These are phyloP conservation scores for Fregetta grallaria DNA, from an alignment of 2,113 vertebrate genomes.

Conservation along the genomic window DNA sequence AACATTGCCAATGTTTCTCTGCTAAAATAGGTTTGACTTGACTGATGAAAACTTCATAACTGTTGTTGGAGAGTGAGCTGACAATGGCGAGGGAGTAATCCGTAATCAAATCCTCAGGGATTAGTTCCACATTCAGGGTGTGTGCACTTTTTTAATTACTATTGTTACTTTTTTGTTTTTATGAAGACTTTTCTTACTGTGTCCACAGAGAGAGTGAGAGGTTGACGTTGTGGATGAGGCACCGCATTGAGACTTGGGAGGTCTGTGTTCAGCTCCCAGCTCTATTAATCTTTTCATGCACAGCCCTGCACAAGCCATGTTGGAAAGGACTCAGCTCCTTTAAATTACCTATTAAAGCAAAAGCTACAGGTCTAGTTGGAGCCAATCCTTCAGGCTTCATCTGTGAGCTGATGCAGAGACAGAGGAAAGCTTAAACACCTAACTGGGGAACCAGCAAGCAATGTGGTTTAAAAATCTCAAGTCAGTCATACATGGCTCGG, in stretches of 20 bases:
- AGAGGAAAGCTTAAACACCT: not conserved
- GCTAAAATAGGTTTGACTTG: not conserved
- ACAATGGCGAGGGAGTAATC: not conserved
- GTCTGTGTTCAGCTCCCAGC: not conserved
- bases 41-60: not conserved
- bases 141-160: not conserved
- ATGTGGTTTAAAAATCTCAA: not conserved
- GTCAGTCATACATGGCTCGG: accelerated
- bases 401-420: not conserved
- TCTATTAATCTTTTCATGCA: not conserved
- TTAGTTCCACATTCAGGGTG: not conserved
- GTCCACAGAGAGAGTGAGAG: not conserved
- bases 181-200: not conserved
- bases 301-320: not conserved
- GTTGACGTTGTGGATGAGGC: not conserved
- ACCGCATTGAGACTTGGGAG: accelerated
- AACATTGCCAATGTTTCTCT: not conserved
- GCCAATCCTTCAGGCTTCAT: not conserved
- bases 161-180: not conserved
- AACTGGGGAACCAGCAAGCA: not conserved
- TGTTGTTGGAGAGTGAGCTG: not conserved
- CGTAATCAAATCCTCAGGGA: not conserved
- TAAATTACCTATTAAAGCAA: not conserved
- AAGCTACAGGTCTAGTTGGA: not conserved
- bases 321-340: not conserved